Evolutionary conservation across 2,797 vertebrate species (phyloP).

Genomic region (Dipus sagitta): DNA sequence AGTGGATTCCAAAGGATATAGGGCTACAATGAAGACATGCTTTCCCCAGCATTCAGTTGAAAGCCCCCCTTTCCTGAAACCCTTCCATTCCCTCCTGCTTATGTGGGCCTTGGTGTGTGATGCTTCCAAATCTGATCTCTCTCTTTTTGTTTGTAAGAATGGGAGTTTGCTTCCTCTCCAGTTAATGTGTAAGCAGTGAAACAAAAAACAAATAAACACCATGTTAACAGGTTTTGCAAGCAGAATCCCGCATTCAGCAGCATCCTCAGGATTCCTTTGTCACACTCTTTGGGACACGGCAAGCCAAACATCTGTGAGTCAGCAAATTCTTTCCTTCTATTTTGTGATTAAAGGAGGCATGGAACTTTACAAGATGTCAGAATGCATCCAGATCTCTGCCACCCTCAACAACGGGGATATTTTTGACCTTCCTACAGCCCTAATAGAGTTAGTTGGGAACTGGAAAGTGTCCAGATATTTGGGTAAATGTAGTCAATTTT

Average conservation of each 20-base stretch:
- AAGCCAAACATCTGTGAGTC: conserved; percentile 65
- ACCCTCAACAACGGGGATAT: conserved; percentile 56
- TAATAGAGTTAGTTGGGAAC: conserved; percentile 57
- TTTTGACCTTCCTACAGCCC: conserved; percentile 56
- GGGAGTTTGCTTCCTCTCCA: background rate
- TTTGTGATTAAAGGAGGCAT: conserved; percentile 59
- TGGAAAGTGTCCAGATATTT: conserved; percentile 69
- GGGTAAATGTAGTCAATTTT: conserved; percentile 61
- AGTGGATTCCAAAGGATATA: conserved; percentile 55
- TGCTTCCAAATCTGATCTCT: conserved; percentile 17
- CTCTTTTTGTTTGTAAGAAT: conserved; percentile 11
- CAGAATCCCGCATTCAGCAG: background rate
- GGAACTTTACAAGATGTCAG: conserved; percentile 74
- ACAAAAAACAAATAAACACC: background rate
- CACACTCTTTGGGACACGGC: conserved; percentile 31
- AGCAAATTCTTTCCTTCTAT: conserved; percentile 55
- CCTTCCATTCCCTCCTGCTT: background rate
- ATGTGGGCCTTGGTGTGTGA: background rate
- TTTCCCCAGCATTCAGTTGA: conserved; percentile 54
- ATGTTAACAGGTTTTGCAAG: conserved; percentile 60
- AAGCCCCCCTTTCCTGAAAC: conserved; percentile 48
- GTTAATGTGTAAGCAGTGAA: conserved; percentile 47
- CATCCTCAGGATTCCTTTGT: background rate
- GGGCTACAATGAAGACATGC: conserved; percentile 8
- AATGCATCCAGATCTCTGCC: conserved; percentile 39